Evolutionary conservation across 92 coral and sea anemone species (phyloP), one percentile per base, ranked within the genome.

Genomic region (Desmophyllum pertusum): DNA sequence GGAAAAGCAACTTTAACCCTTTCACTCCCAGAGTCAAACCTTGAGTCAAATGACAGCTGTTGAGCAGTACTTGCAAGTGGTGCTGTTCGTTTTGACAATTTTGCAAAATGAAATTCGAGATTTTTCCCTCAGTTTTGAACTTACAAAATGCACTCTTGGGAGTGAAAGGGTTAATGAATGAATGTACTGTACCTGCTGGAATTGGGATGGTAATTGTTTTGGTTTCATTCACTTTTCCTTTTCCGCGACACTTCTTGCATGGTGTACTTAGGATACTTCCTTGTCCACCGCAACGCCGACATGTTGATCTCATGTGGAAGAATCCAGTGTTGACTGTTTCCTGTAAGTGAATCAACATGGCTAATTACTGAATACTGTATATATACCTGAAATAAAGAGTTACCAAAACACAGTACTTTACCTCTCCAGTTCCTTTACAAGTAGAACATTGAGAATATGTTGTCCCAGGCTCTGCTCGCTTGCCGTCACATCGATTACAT

Each of bases 381-480:
- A 45, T 13, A 66, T 23, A 35, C 64, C 25, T 0, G 1, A 36
- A 10, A 3, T 8, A 55, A 31, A 31, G 4, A 21, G 19, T 27
- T 27, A 15, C 1, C 25, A 13, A 25, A 73, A 14, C 43, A 39
- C 18, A 61, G 69, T 46, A 48, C 29, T 43, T 33, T 64, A 97
- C 99, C 97, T 97, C 89, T 17, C 99, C 99, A 45, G 97, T 95
- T 70, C 99, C 99, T 82, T 95, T 92, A 75, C 99, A 97, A 6
- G 96, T 88, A 15, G 94, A 70, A 77, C 99, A 97, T 71, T 85
- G 91, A 13, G 97, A 86, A 73, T 91, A 81, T 31, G 98, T 92
- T 45, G 98, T 94, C 3, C 99, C 99, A 18, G 99, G 99, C 66
- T 97, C 99, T 57, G 99, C 99, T 70, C 88, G 88, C 63, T 89